phyloP scores from a whole-genome alignment of 2,797 vertebrate genomes.

The Gobionotothen gibberifrons region DNA sequence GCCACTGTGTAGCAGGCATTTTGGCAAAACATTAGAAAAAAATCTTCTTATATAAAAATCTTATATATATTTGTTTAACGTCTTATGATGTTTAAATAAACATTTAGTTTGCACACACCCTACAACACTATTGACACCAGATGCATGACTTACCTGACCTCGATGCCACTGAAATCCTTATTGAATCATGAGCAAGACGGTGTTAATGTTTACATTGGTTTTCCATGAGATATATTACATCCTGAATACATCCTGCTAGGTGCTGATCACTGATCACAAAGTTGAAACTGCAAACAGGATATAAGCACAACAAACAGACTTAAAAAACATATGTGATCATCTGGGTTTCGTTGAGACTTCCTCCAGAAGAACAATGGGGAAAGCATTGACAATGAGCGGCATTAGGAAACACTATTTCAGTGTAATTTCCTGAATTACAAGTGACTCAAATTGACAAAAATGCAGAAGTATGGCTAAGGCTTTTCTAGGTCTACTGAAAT shows the following conservation, averaged over 20 bases:
- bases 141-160: neutral
- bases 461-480: slow-evolving; percentile 20
- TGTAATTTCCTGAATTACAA: slow-evolving; percentile 56
- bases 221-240: slow-evolving; percentile 18
- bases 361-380: slow-evolving; percentile 39
- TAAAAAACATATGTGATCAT: slow-evolving; percentile 13
- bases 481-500: neutral
- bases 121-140: neutral
- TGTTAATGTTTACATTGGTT: slow-evolving; percentile 20
- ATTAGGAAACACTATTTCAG: slow-evolving; percentile 42
- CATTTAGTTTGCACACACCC: neutral
- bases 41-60: no score
- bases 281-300: slow-evolving; percentile 13
- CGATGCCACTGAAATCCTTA: neutral
- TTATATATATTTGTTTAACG: no score
- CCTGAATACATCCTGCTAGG: neutral
- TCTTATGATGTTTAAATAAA: neutral
- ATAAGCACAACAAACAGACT: slow-evolving; percentile 3
- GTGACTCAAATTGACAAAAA: slow-evolving; percentile 17
- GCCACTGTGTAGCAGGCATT: neutral
- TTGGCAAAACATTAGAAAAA: neutral
- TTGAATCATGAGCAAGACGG: slow-evolving; percentile 18
- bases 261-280: slow-evolving; percentile 10
- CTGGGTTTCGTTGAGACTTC: slow-evolving; percentile 31
- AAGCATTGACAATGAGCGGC: slow-evolving; percentile 23